Base-by-base conservation (phyloP, 2,113 vertebrate genomes). In the Butorides virescens region DNA sequence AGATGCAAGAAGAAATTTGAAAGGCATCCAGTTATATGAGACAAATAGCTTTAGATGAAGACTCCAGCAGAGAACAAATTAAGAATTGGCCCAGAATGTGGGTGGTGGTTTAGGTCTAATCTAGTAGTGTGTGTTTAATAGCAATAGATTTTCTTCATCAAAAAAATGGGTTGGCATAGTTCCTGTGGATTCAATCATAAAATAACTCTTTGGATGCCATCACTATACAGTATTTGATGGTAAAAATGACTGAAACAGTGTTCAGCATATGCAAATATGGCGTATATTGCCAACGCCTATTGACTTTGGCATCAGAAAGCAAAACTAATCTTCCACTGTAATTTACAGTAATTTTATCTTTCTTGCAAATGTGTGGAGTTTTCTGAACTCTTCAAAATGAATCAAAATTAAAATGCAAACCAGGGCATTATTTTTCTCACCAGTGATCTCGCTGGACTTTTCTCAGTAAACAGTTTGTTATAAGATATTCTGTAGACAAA, bases 61-160 rank as follows among this genome's bases (percentile, higher is more conserved):
- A 53, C 61, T 96, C 97, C 97, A 95, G 84, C 96, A 95, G 96
- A 92, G 97, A 97, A 50, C 86, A 96, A 93, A 95, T 93, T 71
- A 96, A 83, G 46, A 49, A 37, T 44, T 62, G 50, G 86, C 89
- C 89, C 52, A 76, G 86, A 83, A 89, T 68, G 63, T 56, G 39
- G 49, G 53, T 93, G 93, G 44, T 89, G 95, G 55, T 27, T 90
- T 62, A 91, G 73, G 91, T 44, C 71, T 90, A 83, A 83, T 97
- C 74, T 73, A 9, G 55, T 56, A 37, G 73, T 16, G 30, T 49
- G 53, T 34, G 8, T 91, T 92, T 91, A 44, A 44, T 88, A 62
- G 32, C 73, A 65, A 53, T 76, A 86, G 71, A 88, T 81, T 70
- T 74, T 11, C 22, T 76, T 23, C 1, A 1, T 55, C 2, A 8